Evolutionary conservation across 2,797 vertebrate species (phyloP).

Genomic region (Anniella stebbinsi): DNA sequence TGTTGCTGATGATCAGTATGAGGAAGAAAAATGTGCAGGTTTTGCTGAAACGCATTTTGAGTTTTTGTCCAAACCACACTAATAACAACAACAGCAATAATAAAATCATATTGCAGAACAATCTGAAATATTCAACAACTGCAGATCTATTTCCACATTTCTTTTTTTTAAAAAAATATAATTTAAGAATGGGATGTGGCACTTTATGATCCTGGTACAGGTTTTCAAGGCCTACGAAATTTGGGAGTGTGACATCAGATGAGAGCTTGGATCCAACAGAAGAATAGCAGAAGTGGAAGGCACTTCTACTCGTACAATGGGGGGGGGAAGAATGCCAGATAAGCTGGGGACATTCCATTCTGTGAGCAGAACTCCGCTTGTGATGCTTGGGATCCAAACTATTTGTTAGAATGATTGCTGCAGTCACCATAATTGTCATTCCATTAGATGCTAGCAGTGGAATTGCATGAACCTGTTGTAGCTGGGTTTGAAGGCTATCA

Average conservation of each 20-base stretch:
- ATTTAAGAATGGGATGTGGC: conserved; percentile 31
- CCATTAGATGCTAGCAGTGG: no score
- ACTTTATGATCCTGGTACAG: conserved; percentile 34
- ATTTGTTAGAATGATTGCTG: background rate
- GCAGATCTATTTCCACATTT: conserved; percentile 24
- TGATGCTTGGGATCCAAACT: background rate
- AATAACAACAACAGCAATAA: background rate
- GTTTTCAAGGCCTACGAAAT: conserved; percentile 7
- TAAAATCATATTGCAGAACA: conserved; percentile 47
- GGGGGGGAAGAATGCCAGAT: no score
- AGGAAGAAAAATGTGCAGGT: conserved; percentile 82
- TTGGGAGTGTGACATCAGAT: conserved; percentile 31
- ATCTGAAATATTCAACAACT: conserved; percentile 51
- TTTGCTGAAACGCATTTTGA: conserved; percentile 71
- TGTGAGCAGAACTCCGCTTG: background rate
- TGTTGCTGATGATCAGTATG: conserved; percentile 74
- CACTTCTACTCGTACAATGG: background rate
- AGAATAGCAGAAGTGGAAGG: background rate
- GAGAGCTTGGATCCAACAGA: background rate
- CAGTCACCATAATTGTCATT: no score
- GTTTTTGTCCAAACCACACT: conserved; percentile 52
- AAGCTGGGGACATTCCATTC: background rate
- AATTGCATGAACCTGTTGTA: background rate
- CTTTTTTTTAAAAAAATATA: conserved; percentile 15
- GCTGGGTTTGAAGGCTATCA: background rate